A percentile compares a stretch with the other conserved stretches of the same genome.
Conservation (phyloP, 1,140 invertebrate genomes). For the Drosophila arawakana region DNA sequence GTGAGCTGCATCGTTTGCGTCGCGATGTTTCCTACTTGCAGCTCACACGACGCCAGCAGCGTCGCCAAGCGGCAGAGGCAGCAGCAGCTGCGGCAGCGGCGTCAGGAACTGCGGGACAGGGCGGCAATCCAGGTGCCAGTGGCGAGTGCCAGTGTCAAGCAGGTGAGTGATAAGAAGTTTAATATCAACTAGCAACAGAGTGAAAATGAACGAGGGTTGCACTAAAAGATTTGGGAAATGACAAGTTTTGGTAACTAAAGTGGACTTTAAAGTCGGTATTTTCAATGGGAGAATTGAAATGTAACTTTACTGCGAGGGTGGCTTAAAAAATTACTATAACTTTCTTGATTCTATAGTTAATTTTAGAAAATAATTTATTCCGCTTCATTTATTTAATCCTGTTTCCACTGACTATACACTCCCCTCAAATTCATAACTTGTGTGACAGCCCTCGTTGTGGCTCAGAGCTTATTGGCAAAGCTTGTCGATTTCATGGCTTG, state of each 20-base stretch:
- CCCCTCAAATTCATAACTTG: neutral
- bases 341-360: no score
- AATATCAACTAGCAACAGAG: neutral
- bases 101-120: constrained; percentile 28
- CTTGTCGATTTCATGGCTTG: constrained; percentile 53
- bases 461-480: constrained; percentile 19
- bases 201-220: neutral
- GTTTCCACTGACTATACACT: neutral
- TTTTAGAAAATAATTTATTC: no score
- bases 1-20: constrained; percentile 80
- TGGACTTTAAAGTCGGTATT: no score
- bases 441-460: neutral
- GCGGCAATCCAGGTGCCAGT: constrained; percentile 15
- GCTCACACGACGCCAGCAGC: constrained; percentile 76
- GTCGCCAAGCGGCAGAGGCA: constrained; percentile 68
- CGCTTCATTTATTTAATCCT: no score
- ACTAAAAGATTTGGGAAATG: neutral
- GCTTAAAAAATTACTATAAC: no score
- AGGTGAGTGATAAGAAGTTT: constrained; percentile 59
- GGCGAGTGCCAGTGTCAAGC: constrained; percentile 79
- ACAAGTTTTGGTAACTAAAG: no score
- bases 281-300: no score
- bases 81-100: constrained; percentile 56
- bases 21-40: constrained; percentile 82
- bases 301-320: no score